Evolutionary conservation across 2,888 invertebrate species (phyloP), one percentile per base, ranked within the genome.

Genomic region (Theodoxus fluviatilis): DNA sequence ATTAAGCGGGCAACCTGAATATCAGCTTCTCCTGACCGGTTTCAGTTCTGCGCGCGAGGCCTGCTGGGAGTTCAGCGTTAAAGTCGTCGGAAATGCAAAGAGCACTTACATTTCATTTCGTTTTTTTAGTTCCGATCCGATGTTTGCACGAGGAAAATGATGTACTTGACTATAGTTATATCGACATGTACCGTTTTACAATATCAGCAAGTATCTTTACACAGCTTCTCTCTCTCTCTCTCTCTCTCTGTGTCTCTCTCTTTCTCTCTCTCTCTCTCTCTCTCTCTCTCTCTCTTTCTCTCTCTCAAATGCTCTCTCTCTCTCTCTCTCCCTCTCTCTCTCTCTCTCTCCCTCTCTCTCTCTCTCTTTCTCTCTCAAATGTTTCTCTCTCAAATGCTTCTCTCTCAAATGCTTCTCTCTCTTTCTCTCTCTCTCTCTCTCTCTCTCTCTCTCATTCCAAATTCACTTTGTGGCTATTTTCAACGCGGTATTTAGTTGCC

Each of bases 281-380:
- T 49, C n/a, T 28, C 43, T 43, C 28, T 43, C 43, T 25, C 25
- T 7, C 43, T 65, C 15, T 25, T 12, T 43, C 43, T 65, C 43
- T 65, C 43, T 43, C 25, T 33, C 28, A 28, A 9, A 33, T 35
- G 47, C 49, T 49, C 49, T 31, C n/a, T 49, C 35, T 66, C 66
- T 63, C 35, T 35, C 63, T 63, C 2, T 63, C 37, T 35, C 37
- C 37, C 63, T 63, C 63, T 63, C 63, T 35, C 18, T 63, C 37
- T 63, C 35, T 55, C 15, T 25, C 9, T 43, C 18, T 43, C 43
- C 43, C 43, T 33, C 59, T 43, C 43, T 15, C 18, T 43, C 18
- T 43, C 43, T 43, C 43, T 43, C 43, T 43, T 43, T 12, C 12
- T 43, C 18, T 15, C 43, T 15, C 43, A 12, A 12, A 9, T 15